A percentile compares a stretch with the other conserved stretches of the same genome.
These are phyloP conservation scores for Tetranychus truncatus DNA, from an alignment of 2,888 invertebrate species.

Conservation along the genomic window DNA sequence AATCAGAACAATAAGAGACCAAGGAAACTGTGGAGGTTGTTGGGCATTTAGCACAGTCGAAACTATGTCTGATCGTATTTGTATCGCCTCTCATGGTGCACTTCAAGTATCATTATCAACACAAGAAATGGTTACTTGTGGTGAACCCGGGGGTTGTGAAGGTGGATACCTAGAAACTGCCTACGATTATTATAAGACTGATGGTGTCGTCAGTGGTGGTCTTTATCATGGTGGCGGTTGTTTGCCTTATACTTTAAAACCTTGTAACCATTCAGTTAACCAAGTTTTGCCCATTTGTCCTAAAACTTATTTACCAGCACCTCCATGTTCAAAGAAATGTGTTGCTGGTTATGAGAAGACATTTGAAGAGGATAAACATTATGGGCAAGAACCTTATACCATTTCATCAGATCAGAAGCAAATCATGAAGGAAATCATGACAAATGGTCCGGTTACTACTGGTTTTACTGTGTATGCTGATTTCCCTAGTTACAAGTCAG, in stretches of 20 bases:
- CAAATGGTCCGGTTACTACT: slow-evolving; percentile 70
- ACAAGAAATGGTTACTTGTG: slow-evolving; percentile 66
- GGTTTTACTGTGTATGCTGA: slow-evolving; percentile 72
- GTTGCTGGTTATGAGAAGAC: slow-evolving; percentile 45
- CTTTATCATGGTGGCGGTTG: slow-evolving; percentile 58
- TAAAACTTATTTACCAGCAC: slow-evolving; percentile 49
- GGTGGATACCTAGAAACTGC: slow-evolving; percentile 66
- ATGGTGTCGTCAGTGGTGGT: slow-evolving; percentile 73
- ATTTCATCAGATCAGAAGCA: slow-evolving; percentile 43
- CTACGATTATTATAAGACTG: slow-evolving; percentile 66
- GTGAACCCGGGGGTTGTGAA: slow-evolving; percentile 46
- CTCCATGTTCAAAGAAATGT: slow-evolving; percentile 53
- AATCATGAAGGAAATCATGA: slow-evolving; percentile 62
- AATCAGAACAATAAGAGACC: slow-evolving; percentile 59
- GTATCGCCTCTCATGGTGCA: slow-evolving; percentile 56
- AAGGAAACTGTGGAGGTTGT: slow-evolving; percentile 77
- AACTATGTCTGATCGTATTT: slow-evolving; percentile 71
- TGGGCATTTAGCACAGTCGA: slow-evolving; percentile 84
- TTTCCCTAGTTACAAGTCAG: slow-evolving; percentile 61
- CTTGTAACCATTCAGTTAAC: slow-evolving; percentile 35
- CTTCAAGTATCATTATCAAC: slow-evolving; percentile 59
- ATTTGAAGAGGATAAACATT: slow-evolving; percentile 56
- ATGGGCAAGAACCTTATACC: slow-evolving; percentile 38
- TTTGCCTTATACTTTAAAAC: slow-evolving; percentile 60
- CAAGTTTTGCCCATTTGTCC: slow-evolving; percentile 42